These are phyloP conservation scores for Synanthedon vespiformis DNA, from an alignment of 2,888 invertebrate genomes.

Conservation along the genomic window DNA sequence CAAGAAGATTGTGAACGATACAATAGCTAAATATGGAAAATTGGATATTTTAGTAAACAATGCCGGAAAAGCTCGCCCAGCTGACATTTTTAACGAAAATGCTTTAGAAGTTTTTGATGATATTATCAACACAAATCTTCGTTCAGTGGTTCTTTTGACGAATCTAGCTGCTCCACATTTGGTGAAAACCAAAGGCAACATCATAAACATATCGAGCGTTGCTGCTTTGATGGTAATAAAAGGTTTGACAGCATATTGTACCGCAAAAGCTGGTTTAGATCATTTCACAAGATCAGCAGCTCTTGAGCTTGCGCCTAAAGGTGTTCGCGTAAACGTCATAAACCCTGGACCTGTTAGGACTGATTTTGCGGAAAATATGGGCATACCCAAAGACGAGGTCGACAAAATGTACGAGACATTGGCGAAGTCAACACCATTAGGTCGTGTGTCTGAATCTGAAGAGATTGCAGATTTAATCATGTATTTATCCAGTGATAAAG, in stretches of 20 bases:
- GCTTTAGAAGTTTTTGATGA: not conserved
- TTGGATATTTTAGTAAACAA: constrained; percentile 27
- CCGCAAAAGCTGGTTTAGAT: constrained; percentile 73
- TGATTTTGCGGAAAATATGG: constrained; percentile 55
- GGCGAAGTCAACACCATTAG: no score
- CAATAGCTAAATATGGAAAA: constrained; percentile 14
- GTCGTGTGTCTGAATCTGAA: no score
- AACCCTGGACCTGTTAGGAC: constrained; percentile 88
- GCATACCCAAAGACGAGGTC: constrained; percentile 69
- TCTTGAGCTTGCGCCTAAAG: constrained; percentile 76
- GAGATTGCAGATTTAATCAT: no score
- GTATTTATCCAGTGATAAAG: no score
- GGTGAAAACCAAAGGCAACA: constrained; percentile 14
- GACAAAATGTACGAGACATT: constrained; percentile 37
- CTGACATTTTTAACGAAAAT: not conserved
- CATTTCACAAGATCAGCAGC: constrained; percentile 88
- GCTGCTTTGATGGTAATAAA: constrained; percentile 4
- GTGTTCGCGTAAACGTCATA: constrained; percentile 83
- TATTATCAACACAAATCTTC: constrained; percentile 15
- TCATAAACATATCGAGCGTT: constrained; percentile 19
- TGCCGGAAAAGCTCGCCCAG: constrained; percentile 12
- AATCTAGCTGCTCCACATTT: constrained; percentile 15
- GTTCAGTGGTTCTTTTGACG: constrained; percentile 18
- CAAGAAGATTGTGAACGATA: not conserved
- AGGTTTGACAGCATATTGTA: constrained; percentile 12